Base-by-base conservation (phyloP, 2,888 invertebrate genomes). In the Mongoloraphidia duomilia region DNA sequence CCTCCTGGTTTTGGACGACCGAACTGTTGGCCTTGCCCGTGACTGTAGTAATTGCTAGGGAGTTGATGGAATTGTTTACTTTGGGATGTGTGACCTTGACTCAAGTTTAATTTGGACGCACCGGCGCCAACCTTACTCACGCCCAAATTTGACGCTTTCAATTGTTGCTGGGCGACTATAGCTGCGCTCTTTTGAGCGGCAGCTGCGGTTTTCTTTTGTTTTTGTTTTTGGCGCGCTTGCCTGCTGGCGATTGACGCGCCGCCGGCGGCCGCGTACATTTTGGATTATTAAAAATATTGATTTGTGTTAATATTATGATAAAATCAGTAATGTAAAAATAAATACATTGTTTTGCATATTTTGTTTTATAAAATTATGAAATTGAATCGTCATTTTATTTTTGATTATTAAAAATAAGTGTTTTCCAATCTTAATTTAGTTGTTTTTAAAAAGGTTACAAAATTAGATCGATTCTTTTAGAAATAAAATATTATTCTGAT, bases 191-290 rank as follows among this genome's bases (percentile, higher is more conserved):
- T 50, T 58, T 63, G 60, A 63, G 73, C 70, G 65, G 70, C 59
- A 64, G 69, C 67, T 72, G 76, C 61, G 74, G 72, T 71, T 59
- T 68, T 69, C 55, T 65, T 66, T 56, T 68, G 68, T 46, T 71
- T 69, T 62, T 75, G 74, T 47, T 72, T 70, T 63, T 75, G 73
- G 52, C 78, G 71, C 57, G 83, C 84, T 72, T 84, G 83, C 64
- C 87, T 80, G 72, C 84, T 85, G 67, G 88, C 87, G 70, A 88
- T 76, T 64, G 85, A 85, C 64, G 87, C 86, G 68, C 87, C 88
- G 67, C 88, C 88, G 66, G 88, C 88, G 66, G 88, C 88, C 65
- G 88, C 88, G 77, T 88, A 89, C 88, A 89, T 89, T 54, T 56
- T 61, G 54, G 51, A 46, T 42, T 43, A 34, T 26, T 26, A 26